Evolutionary conservation across 2,888 invertebrate species (phyloP).

Genomic region (Andrena haemorrhoa): DNA sequence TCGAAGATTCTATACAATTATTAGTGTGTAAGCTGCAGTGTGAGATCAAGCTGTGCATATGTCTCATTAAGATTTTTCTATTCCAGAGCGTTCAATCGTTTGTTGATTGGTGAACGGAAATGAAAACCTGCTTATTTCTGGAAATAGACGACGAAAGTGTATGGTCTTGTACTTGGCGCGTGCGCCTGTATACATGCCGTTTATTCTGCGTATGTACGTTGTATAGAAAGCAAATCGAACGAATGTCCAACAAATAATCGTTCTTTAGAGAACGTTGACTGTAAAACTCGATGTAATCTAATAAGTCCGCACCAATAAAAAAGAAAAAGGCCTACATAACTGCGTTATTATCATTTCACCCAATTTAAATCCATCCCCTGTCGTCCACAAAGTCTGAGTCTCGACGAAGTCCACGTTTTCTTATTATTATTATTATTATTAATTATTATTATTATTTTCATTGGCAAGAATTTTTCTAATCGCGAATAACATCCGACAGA

Average conservation of each 20-base stretch:
- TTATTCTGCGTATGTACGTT: slow-evolving; percentile 66
- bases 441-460: no score
- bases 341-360: no score
- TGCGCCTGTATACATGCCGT: slow-evolving; percentile 60
- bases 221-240: slow-evolving; percentile 56
- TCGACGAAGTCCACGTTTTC: no score
- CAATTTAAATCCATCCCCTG: not conserved
- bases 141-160: slow-evolving; percentile 9
- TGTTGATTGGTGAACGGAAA: not conserved
- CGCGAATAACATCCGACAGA: no score
- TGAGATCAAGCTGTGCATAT: slow-evolving; percentile 10
- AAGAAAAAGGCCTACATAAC: slow-evolving; percentile 74
- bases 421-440: no score
- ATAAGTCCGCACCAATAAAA: slow-evolving; percentile 79
- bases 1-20: slow-evolving; percentile 23
- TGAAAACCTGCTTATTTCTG: slow-evolving; percentile 1
- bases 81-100: slow-evolving; percentile 1
- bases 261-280: slow-evolving; percentile 70
- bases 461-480: no score
- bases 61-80: slow-evolving; percentile 43
- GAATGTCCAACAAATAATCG: slow-evolving; percentile 53
- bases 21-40: slow-evolving; percentile 27
- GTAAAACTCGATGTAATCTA: slow-evolving; percentile 77
- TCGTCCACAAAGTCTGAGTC: not conserved
- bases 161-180: slow-evolving; percentile 40